phyloP scores from a whole-genome alignment of 2,888 invertebrate genomes.

The Rotaria macrura region DNA sequence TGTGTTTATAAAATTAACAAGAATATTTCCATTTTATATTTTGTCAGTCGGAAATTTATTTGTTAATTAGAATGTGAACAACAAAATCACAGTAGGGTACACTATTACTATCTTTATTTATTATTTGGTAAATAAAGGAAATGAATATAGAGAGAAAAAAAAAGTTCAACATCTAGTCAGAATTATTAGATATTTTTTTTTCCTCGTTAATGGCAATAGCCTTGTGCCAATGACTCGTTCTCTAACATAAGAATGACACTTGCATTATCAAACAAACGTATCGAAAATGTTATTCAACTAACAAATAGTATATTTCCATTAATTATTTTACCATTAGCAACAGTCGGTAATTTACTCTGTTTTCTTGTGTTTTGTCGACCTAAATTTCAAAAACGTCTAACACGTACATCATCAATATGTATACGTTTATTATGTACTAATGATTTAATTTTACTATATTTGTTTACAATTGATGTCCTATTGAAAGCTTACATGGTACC shows the following conservation, averaged over 20 bases:
- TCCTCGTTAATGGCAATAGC: not conserved
- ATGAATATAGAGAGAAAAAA: not conserved
- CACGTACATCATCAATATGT: slow-evolving; percentile 1
- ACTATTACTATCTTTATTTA: not conserved
- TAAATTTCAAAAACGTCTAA: slow-evolving; percentile 12
- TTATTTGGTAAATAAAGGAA: not conserved
- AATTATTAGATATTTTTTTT: not conserved
- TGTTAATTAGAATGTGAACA: not conserved
- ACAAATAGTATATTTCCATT: slow-evolving; percentile 5
- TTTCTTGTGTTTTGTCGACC: not conserved
- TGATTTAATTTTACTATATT: not conserved
- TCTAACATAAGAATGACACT: not conserved
- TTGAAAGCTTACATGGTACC: not conserved
- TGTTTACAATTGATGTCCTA: not conserved
- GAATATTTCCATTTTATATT: not conserved
- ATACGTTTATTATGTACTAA: not conserved
- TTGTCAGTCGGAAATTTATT: not conserved
- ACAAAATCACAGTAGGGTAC: not conserved
- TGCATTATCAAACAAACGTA: not conserved
- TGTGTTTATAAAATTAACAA: not conserved
- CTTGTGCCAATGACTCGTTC: not conserved
- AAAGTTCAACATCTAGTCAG: not conserved
- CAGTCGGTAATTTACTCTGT: slow-evolving; percentile 2
- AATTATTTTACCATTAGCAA: slow-evolving; percentile 13
- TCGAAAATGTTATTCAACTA: not conserved